A percentile compares a stretch with the other conserved stretches of the same genome.
Conservation (phyloP, 2,113 vertebrate genomes). For the Ascaphus truei region DNA sequence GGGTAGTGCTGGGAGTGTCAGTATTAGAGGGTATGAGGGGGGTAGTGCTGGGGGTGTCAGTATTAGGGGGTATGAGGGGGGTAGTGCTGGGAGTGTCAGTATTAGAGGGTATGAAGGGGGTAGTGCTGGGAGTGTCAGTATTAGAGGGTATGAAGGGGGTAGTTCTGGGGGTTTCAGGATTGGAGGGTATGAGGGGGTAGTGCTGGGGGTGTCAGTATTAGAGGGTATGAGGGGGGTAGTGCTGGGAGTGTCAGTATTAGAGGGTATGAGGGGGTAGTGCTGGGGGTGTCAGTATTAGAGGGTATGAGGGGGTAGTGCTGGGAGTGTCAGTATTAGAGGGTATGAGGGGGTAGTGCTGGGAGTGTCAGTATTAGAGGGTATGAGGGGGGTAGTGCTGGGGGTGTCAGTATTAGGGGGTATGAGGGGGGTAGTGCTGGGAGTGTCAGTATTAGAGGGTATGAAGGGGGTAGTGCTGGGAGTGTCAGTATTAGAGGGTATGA, state of each 20-base stretch:
- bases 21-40: background rate
- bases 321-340: background rate
- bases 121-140: background rate
- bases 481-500: background rate
- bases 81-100: no score
- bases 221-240: conserved; percentile 44
- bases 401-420: background rate
- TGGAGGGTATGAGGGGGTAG: background rate
- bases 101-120: background rate
- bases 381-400: conserved; percentile 34
- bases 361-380: no score
- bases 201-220: background rate
- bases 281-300: no score
- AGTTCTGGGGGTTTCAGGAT: background rate
- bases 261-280: background rate
- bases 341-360: background rate
- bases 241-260: background rate
- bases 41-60: background rate
- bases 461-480: background rate
- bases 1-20: background rate
- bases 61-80: no score
- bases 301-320: background rate
- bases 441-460: no score
- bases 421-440: background rate
- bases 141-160: no score